phyloP scores from a whole-genome alignment of 2,113 vertebrate genomes.

The Capra hircus region DNA sequence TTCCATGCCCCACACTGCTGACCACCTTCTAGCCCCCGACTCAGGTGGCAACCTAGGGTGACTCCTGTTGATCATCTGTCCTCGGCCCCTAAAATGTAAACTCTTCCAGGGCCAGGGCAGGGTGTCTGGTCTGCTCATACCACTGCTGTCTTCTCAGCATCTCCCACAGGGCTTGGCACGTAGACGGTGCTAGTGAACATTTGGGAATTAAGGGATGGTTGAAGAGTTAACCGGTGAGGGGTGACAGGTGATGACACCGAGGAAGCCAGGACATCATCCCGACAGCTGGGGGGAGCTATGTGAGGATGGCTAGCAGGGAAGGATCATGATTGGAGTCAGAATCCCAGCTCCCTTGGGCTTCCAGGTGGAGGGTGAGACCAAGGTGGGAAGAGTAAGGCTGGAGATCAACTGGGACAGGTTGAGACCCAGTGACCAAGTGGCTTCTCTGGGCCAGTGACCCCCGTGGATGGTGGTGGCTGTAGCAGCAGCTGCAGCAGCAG shows the following conservation, averaged over 20 bases:
- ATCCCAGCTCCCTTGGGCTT: not conserved
- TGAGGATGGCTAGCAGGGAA: not conserved
- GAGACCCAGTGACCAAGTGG: not conserved
- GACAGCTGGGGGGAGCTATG: not conserved
- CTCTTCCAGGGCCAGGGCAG: not conserved
- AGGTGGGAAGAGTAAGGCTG: not conserved
- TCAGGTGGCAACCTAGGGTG: fast-evolving
- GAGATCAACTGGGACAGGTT: not conserved
- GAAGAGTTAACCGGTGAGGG: not conserved
- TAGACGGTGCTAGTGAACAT: not conserved
- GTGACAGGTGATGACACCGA: fast-evolving
- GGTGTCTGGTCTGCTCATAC: not conserved
- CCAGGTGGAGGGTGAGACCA: not conserved
- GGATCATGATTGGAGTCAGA: fast-evolving
- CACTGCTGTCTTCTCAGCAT: not conserved
- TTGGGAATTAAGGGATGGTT: not conserved
- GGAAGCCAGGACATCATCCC: too few relatives aligned
- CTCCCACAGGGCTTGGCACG: not conserved
- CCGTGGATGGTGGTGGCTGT: slow-evolving; percentile 77
- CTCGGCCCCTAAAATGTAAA: not conserved
- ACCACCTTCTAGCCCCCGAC: not conserved
- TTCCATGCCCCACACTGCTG: not conserved
- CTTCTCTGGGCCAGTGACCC: slow-evolving; percentile 82
- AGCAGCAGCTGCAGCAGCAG: slow-evolving; percentile 67
- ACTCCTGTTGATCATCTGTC: not conserved